These are phyloP conservation scores for Sebastes elongatus DNA, from an alignment of 2,797 vertebrate species.

Conservation along the genomic window DNA sequence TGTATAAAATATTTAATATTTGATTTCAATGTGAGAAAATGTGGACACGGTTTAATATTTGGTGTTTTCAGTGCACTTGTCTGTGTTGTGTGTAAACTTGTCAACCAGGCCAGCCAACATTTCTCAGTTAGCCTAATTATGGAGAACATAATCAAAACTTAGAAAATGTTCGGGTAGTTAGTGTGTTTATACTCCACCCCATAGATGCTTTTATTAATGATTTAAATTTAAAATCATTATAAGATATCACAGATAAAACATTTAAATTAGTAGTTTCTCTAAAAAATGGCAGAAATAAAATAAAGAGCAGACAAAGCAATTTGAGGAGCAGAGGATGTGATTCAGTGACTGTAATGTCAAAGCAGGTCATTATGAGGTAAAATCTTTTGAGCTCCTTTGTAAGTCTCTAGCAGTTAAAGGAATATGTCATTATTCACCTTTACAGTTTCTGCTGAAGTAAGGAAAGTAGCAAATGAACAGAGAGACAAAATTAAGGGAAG, in stretches of 20 bases:
- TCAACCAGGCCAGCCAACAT: no score
- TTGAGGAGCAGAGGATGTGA: background rate
- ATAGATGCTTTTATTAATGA: background rate
- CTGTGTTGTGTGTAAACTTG: no score
- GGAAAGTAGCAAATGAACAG: slow-evolving; percentile 7
- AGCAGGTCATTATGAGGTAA: background rate
- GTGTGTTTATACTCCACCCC: accelerated
- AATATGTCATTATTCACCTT: slow-evolving; percentile 32
- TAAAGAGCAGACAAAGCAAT: background rate
- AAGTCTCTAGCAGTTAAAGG: background rate
- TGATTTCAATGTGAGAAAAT: no score
- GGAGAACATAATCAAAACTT: accelerated
- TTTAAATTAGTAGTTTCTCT: background rate
- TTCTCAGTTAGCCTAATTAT: no score
- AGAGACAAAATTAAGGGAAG: background rate
- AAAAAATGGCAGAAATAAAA: background rate
- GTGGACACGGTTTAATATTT: no score
- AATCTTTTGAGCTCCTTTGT: slow-evolving; percentile 9
- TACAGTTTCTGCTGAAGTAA: slow-evolving; percentile 10
- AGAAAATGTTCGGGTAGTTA: no score
- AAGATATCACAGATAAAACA: background rate
- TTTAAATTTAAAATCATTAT: background rate
- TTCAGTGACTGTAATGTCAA: background rate
- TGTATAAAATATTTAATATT: accelerated
- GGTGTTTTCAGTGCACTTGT: no score